Evolutionary conservation across 2,888 invertebrate genomes (phyloP).

Genomic region (Blastobasis adustella): DNA sequence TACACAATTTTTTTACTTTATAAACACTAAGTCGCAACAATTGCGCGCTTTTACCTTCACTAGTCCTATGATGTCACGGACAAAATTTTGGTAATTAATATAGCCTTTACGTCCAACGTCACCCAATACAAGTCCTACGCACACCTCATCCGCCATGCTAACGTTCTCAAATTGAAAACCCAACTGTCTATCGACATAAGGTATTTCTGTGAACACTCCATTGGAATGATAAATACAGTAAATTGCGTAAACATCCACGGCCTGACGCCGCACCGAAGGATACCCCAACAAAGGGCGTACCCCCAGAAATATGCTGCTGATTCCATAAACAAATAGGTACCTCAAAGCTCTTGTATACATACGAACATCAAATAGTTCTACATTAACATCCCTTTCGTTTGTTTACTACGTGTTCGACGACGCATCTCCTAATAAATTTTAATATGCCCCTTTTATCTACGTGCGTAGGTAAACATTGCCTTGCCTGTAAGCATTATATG

Average conservation of each 20-base stretch:
- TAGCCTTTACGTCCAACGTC: no score
- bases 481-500: not conserved
- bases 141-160: no score
- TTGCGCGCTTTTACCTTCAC: no score
- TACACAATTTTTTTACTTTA: no score
- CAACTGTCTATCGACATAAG: no score
- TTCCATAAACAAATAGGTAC: slow-evolving; percentile 42
- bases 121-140: no score
- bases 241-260: slow-evolving; percentile 41
- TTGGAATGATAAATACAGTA: slow-evolving; percentile 41
- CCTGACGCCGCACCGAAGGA: slow-evolving; percentile 14
- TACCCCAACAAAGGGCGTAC: slow-evolving; percentile 22
- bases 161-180: no score
- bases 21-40: no score
- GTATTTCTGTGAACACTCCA: slow-evolving; percentile 20
- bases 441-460: slow-evolving; percentile 46
- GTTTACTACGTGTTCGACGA: slow-evolving; percentile 26
- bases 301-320: slow-evolving; percentile 33
- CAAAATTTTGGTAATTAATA: no score
- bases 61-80: no score
- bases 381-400: slow-evolving; percentile 48
- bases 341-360: slow-evolving; percentile 24
- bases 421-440: slow-evolving; percentile 47
- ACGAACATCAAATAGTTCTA: slow-evolving; percentile 60
- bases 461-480: slow-evolving; percentile 19